Evolutionary conservation across 1,140 invertebrate species (phyloP).

Genomic region (Bombus ignitus): DNA sequence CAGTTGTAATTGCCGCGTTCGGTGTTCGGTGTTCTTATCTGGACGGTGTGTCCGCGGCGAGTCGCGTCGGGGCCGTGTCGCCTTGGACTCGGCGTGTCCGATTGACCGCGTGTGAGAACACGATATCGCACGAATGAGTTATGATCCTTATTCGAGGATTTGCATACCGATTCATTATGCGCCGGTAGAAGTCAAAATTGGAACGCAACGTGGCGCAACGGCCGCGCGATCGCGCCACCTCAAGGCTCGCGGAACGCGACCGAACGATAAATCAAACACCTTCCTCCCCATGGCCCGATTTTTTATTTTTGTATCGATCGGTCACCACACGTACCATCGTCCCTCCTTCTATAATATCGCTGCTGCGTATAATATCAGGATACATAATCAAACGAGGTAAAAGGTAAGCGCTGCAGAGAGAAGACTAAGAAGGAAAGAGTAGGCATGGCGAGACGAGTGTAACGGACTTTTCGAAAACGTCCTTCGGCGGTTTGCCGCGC

Average conservation of each 20-base stretch:
- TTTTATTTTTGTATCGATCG: slow-evolving; percentile 16
- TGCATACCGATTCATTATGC: slow-evolving; percentile 74
- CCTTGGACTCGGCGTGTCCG: slow-evolving; percentile 62
- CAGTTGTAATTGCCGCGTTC: slow-evolving; percentile 69
- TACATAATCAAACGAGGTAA: too few relatives aligned
- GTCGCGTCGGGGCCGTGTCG: slow-evolving; percentile 50
- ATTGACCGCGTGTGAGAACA: slow-evolving; percentile 71
- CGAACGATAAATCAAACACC: slow-evolving; percentile 66
- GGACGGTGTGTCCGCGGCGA: not conserved
- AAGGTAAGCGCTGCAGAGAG: not conserved
- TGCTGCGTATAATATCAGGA: too few relatives aligned
- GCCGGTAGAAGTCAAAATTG: slow-evolving; percentile 67
- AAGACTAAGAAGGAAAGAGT: not conserved
- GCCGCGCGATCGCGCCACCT: slow-evolving; percentile 50
- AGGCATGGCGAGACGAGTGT: not conserved
- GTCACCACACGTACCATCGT: slow-evolving; percentile 1
- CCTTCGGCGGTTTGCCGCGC: slow-evolving; percentile 25
- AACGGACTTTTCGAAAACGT: slow-evolving; percentile 32
- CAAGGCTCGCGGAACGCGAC: slow-evolving; percentile 36
- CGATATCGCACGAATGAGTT: slow-evolving; percentile 76
- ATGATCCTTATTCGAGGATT: slow-evolving; percentile 70
- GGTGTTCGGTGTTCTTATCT: slow-evolving; percentile 63
- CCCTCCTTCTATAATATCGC: not conserved
- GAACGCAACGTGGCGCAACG: slow-evolving; percentile 68
- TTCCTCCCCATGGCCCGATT: slow-evolving; percentile 14